Base-by-base conservation (phyloP, 2,113 vertebrate species). In the Melanostigma gelatinosum region DNA sequence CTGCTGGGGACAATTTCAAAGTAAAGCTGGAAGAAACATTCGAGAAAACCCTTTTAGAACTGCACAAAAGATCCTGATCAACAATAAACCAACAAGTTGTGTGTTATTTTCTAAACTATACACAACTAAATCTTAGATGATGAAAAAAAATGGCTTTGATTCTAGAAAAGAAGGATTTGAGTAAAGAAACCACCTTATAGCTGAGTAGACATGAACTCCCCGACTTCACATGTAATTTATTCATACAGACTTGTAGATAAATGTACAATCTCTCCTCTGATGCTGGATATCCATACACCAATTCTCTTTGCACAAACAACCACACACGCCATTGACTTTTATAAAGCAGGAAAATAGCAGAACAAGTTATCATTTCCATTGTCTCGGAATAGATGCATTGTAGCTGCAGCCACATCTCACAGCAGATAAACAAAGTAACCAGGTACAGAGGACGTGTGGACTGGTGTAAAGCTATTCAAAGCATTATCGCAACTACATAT, bases 301-400 rank as follows among this genome's bases (percentile, higher is more conserved):
- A 2, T 48, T 34, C 9, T 27, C 36, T 20, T 70, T 34, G 52
- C 20, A 44, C 36, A 71, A 36, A 77, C 32, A 50, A 58, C 65
- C 27, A 64, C 61, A 77, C 60, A 50, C 54, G 13, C 48, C 12
- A 36, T 48, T 29, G 29, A 13, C 20, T 64, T 84, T 72, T 34
- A n/a, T 70, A 72, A 38, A 78, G 50, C 15, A 16, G 54, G 22
- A 22, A 77, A 87, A 81, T 22, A 32, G 36, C 72, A 73, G 29
- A 44, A 63, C 12, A 48, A 46, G 29, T 58, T 24, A 24, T 79
- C 61, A 64, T 61, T 70, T 42, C 20, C n/a, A 63, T 74, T 15
- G 3, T 70, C 32, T 82, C 12, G 67, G 36, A 78, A 70, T 50
- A 64, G 65, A 62, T 73, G 54, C 32, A 67, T 10, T 75, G 34